Percentiles rank a stretch among this genome's conserved stretches.
Conservation (phyloP, 2,888 invertebrate genomes). For the Cataglyphis livida region DNA sequence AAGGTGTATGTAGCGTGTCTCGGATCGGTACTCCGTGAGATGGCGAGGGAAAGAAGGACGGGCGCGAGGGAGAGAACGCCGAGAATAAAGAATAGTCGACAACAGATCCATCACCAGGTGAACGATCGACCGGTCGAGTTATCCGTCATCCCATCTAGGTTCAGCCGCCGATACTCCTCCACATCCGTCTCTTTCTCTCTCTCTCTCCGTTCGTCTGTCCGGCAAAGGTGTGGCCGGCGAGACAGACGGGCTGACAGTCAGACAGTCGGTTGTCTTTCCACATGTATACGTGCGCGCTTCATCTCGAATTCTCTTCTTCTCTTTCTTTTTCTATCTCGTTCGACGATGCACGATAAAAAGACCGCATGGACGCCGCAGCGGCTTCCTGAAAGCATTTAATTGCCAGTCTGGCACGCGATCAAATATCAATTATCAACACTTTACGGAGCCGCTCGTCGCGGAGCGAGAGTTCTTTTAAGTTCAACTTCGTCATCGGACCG, state of each 20-base stretch:
- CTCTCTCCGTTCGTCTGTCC: constrained; percentile 55
- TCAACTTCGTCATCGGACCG: constrained; percentile 31
- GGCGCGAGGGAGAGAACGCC: constrained; percentile 22
- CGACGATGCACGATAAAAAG: constrained; percentile 38
- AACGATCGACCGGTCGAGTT: constrained; percentile 78
- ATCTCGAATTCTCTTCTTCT: constrained; percentile 14
- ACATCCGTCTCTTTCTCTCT: constrained; percentile 51
- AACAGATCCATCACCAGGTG: constrained; percentile 78
- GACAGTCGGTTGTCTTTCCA: constrained; percentile 54
- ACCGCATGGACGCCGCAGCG: neutral
- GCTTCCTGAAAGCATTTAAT: constrained; percentile 55
- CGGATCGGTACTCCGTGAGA: neutral
- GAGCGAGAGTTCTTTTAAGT: constrained; percentile 32
- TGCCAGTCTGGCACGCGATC: constrained; percentile 50
- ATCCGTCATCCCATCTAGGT: constrained; percentile 79
- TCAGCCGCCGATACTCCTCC: constrained; percentile 61
- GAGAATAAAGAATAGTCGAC: constrained; percentile 71
- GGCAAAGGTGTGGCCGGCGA: constrained; percentile 71
- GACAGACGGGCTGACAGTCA: constrained; percentile 69
- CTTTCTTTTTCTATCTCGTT: neutral
- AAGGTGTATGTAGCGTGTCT: constrained; percentile 58
- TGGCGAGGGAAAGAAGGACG: constrained; percentile 12
- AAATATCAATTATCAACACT: constrained; percentile 55
- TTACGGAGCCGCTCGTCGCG: constrained; percentile 19
- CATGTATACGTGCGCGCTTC: constrained; percentile 40